Evolutionary conservation across 1,140 invertebrate species (phyloP), one percentile per base, ranked within the genome.

Genomic region (Nebria ingens): DNA sequence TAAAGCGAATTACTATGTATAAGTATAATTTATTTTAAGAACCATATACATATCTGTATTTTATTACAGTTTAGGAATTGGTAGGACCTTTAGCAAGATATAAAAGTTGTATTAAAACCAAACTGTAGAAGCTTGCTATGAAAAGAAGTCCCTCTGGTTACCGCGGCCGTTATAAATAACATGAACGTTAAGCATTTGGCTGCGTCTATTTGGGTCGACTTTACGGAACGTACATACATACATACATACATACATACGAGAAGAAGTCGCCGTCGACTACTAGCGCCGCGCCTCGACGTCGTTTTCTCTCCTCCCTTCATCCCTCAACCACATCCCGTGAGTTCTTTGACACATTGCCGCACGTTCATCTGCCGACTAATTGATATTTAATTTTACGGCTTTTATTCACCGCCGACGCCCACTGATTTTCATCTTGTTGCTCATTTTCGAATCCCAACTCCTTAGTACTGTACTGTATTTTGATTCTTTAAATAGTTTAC

Each of bases 301-400:
- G 6, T 17, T 17, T 17, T 17, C 40, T 45, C 9, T 17, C 9
- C 6, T 17, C 40, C 15, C 9, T 17, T 12, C 15, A 45, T 17
- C 40, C 40, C 9, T 17, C 6, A 17, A 12, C 17, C 6, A 17
- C 17, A 9, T 11, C 15, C 6, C n/a, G n/a, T n/a, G 40, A 45
- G 9, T 3, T 45, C 40, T 45, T 45, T 45, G 40, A 45, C 17
- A 45, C 40, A 45, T 45, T 45, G 9, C 40, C 40, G 40, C 40
- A 17, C 4, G 40, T 17, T 45, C 40, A 45, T 45, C 40, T 45
- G 40, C 40, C 40, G 40, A 45, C 40, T 45, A 45, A 45, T 45
- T 45, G 40, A 45, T 45, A 17, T 45, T 45, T 45, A 45, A 45
- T 45, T 45, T 45, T 45, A 45, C 17, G 40, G 9, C 40, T 17